Evolutionary conservation across 1,140 invertebrate species (phyloP).

Genomic region (Mercenaria mercenaria): DNA sequence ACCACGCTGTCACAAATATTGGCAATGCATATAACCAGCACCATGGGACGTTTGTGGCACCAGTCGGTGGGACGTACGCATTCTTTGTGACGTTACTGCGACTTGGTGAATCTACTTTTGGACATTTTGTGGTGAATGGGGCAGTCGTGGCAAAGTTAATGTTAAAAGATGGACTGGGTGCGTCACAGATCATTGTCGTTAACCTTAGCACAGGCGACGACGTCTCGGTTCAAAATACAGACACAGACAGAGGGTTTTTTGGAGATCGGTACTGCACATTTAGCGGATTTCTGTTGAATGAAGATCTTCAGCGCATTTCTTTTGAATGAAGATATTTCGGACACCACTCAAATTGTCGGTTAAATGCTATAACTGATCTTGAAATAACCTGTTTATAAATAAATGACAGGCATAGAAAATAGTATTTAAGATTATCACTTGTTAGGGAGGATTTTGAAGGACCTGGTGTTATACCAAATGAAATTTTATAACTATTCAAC

Average conservation of each 20-base stretch:
- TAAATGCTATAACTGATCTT: too few species aligned
- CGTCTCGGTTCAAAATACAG: slow-evolving; percentile 31
- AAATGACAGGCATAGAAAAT: too few species aligned
- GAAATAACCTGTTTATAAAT: too few species aligned
- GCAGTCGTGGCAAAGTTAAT: not conserved
- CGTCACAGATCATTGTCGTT: not conserved
- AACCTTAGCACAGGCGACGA: not conserved
- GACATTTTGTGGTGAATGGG: not conserved
- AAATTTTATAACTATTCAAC: too few species aligned
- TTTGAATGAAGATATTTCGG: not conserved
- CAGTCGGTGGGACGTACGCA: not conserved
- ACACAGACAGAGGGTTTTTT: not conserved
- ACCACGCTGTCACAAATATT: slow-evolving; percentile 14
- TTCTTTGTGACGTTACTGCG: not conserved
- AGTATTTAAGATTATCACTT: too few species aligned
- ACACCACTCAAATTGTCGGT: too few species aligned
- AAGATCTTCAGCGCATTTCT: slow-evolving; percentile 17
- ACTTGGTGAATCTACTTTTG: not conserved
- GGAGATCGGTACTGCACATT: not conserved
- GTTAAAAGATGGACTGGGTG: not conserved
- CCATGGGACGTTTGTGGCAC: slow-evolving; percentile 33
- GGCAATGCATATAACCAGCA: not conserved
- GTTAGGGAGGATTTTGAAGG: too few species aligned
- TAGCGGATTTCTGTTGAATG: slow-evolving; percentile 19
- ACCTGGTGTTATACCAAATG: too few species aligned